A percentile compares a stretch with the other conserved stretches of the same genome.
Evolutionary conservation across 1,140 invertebrate genomes (phyloP).

Genomic region (Liolophura sinensis): DNA sequence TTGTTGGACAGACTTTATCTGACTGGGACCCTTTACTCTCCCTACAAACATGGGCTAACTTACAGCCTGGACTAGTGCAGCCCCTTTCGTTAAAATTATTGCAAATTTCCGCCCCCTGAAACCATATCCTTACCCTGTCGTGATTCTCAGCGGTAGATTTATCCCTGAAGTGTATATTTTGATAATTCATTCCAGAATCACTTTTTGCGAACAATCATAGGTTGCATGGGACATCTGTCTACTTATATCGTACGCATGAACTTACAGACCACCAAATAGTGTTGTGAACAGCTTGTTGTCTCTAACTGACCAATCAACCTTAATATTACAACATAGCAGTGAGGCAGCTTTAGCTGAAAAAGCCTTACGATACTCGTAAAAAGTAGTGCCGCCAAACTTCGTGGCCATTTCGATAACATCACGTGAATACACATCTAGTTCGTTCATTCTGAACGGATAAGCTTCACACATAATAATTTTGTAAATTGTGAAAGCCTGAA

Average conservation of each 20-base stretch:
- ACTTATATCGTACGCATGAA: not conserved
- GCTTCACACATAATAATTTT: constrained; percentile 15
- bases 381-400: not conserved
- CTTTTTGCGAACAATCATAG: too few relatives aligned
- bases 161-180: too few relatives aligned
- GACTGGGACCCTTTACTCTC: too few relatives aligned
- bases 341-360: constrained; percentile 13
- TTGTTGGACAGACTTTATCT: too few relatives aligned
- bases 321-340: not conserved
- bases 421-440: constrained; percentile 14
- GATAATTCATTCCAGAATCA: too few relatives aligned
- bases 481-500: constrained; percentile 18
- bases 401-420: constrained; percentile 14
- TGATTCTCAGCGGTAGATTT: too few relatives aligned
- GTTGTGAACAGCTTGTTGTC: constrained; percentile 6
- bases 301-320: constrained; percentile 4
- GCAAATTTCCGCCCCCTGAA: too few relatives aligned
- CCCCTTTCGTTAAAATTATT: too few relatives aligned
- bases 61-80: too few relatives aligned
- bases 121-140: too few relatives aligned
- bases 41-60: too few relatives aligned
- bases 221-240: too few relatives aligned
- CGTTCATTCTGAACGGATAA: constrained; percentile 2
- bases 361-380: constrained; percentile 16
- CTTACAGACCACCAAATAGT: constrained; percentile 7